A percentile compares a stretch with the other conserved stretches of the same genome.
Conservation (phyloP, 2,113 vertebrate genomes). For the Ceyx margarethae region DNA sequence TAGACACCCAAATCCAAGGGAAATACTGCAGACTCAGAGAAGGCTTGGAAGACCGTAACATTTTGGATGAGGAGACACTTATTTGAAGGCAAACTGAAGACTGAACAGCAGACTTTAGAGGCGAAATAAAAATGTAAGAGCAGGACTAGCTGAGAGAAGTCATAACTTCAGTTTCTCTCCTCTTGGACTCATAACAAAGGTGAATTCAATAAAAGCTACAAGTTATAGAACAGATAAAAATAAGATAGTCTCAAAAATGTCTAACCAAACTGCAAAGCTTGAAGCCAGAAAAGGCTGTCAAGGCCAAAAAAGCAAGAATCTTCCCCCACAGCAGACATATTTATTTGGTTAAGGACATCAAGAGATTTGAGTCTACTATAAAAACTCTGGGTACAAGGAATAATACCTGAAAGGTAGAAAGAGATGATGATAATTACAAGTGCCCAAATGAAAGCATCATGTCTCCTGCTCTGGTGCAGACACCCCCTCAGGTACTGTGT, state of each 20-base stretch:
- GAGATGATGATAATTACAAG: background rate
- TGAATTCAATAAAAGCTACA: constrained; percentile 46
- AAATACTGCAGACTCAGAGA: background rate
- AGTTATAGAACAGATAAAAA: constrained; percentile 46
- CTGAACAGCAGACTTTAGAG: constrained; percentile 4
- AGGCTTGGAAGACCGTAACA: constrained; percentile 1
- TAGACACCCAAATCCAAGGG: constrained; percentile 6
- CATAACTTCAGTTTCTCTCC: constrained; percentile 19
- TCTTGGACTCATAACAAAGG: constrained; percentile 21
- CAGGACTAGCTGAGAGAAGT: constrained; percentile 26
- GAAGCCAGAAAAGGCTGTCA: background rate
- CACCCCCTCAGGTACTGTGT: background rate
- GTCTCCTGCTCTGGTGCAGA: background rate
- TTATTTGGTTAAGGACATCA: background rate
- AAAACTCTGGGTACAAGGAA: background rate
- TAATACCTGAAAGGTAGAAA: background rate
- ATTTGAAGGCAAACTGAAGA: constrained; percentile 39
- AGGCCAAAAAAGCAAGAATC: background rate
- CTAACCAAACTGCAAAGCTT: background rate
- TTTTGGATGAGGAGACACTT: constrained; percentile 10
- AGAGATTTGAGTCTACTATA: background rate
- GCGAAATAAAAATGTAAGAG: constrained; percentile 48
- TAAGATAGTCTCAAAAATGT: background rate
- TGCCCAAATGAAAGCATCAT: background rate
- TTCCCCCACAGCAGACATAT: background rate